Conservation (phyloP, 2,797 vertebrate genomes). For the Gastrophryne carolinensis region DNA sequence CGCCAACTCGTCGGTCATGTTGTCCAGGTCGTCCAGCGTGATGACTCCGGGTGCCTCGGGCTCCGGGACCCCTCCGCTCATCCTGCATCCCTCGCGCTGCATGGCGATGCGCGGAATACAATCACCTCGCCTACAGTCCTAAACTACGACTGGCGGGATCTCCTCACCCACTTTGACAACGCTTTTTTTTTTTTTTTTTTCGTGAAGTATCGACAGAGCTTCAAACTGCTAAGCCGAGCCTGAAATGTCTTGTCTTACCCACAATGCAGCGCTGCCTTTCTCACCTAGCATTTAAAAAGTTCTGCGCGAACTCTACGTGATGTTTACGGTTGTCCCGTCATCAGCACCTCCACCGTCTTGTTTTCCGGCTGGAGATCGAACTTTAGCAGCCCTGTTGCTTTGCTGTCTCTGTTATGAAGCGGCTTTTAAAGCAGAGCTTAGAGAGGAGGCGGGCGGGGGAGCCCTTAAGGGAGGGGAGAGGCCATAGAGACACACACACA, state of each 20-base stretch:
- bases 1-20: slow-evolving; percentile 73
- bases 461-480: slow-evolving; percentile 30
- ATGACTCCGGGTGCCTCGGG: slow-evolving; percentile 67
- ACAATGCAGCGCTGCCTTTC: not conserved
- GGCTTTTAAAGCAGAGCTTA: slow-evolving; percentile 39
- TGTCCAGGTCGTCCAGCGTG: slow-evolving; percentile 83
- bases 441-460: slow-evolving; percentile 26
- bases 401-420: slow-evolving; percentile 3
- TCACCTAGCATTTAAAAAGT: no score
- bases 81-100: not conserved
- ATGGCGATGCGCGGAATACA: slow-evolving; percentile 6
- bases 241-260: not conserved
- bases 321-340: no score
- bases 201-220: no score
- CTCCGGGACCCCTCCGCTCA: slow-evolving; percentile 47
- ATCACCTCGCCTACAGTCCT: not conserved
- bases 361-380: not conserved
- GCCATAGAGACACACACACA: slow-evolving; percentile 17
- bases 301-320: not conserved
- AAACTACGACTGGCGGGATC: no score
- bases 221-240: no score
- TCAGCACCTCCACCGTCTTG: no score
- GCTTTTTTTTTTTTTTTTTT: no score
- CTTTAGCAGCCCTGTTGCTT: not conserved
- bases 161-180: no score